Base-by-base conservation (phyloP, 2,888 invertebrate genomes). In the Amphipoea lucens region DNA sequence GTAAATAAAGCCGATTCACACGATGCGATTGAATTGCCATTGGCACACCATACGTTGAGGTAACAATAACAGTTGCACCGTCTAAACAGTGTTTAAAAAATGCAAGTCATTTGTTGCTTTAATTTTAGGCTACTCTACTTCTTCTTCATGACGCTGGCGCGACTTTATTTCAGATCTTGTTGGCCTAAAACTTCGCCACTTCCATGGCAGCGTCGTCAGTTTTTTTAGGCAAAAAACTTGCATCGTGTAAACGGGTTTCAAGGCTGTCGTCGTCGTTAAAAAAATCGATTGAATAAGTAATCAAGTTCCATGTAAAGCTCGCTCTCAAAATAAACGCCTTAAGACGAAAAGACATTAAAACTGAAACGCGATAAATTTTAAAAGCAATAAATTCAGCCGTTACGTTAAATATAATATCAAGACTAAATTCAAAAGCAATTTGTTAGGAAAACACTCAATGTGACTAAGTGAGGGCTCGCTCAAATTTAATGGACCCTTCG, bases 401-500 rank as follows among this genome's bases (percentile, higher is more conserved):
- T 57, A 87, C 81, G 70, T 78, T 87, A 84, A 87, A 79, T 84
- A 79, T 84, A 84, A 87, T 84, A 87, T 75, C 65, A 73, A 14
- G 79, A 79, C 79, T 74, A 51, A 84, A 88, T 82, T 87, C 78
- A 74, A 51, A 78, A 78, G 87, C 84, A 90, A 89, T 88, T 88
- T 83, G 80, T 88, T 88, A 82, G 60, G 70, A 74, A 90, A 89
- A 85, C 87, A 87, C 81, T 88, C 79, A 17, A 82, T 71, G 73
- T 60, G 57, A 73, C 73, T 84, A 82, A 88, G 76, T 75, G 83
- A 81, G 69, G 79, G 65, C 60, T 74, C 84, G 81, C 76, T 88
- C 82, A 80, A 87, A 87, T 83, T 88, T 86, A 86, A 88, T 86
- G 76, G 86, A 23, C 48, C 12, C n/a, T 17, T 17, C 54, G n/a